phyloP scores from a whole-genome alignment of 2,888 invertebrate species.

The Pammene fasciana region DNA sequence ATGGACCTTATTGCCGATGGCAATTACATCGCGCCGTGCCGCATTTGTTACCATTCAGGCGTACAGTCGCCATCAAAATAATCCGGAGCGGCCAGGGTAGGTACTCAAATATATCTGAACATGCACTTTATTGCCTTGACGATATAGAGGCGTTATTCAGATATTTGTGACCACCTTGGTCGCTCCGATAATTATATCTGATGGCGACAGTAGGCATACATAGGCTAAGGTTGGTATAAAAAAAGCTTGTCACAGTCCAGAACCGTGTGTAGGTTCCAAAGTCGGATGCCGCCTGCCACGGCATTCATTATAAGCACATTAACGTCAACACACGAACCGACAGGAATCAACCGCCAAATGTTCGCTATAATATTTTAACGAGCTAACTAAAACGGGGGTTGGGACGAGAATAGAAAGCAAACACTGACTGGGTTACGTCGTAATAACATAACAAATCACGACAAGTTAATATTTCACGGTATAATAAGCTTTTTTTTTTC shows the following conservation, averaged over 20 bases:
- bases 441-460: slow-evolving; percentile 15
- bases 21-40: too few relatives aligned
- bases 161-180: too few relatives aligned
- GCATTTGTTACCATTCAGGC: too few relatives aligned
- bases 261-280: slow-evolving; percentile 23
- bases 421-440: slow-evolving; percentile 27
- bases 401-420: slow-evolving; percentile 29
- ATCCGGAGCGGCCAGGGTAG: too few relatives aligned
- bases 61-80: too few relatives aligned
- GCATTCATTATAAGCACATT: slow-evolving; percentile 54
- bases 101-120: too few relatives aligned
- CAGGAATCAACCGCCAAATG: slow-evolving; percentile 34
- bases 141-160: too few relatives aligned
- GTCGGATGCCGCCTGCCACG: slow-evolving; percentile 28
- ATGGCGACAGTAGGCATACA: too few relatives aligned
- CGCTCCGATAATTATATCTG: too few relatives aligned
- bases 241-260: not conserved
- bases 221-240: too few relatives aligned
- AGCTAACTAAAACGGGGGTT: slow-evolving; percentile 29
- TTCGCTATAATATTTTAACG: slow-evolving; percentile 36
- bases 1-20: too few relatives aligned
- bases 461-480: slow-evolving; percentile 18
- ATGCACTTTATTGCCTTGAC: too few relatives aligned
- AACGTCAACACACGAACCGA: slow-evolving; percentile 47
- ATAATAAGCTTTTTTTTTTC: slow-evolving; percentile 6